These are phyloP conservation scores for Machimus rusticus DNA, from an alignment of 2,888 invertebrate genomes.

Conservation along the genomic window DNA sequence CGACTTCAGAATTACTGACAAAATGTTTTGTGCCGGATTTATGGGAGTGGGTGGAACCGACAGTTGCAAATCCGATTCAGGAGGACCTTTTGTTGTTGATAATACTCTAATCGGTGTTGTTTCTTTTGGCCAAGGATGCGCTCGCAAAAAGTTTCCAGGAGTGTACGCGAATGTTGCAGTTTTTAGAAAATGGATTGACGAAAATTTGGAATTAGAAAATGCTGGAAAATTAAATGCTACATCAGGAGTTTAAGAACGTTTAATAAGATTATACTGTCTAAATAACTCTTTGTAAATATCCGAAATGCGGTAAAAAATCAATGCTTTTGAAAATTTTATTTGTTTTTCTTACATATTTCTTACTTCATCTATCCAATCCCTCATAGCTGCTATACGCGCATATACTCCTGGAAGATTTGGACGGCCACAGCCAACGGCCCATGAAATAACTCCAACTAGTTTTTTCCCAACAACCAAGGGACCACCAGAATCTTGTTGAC, in stretches of 20 bases:
- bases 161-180: slow-evolving; percentile 27
- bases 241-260: not conserved
- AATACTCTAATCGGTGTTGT: slow-evolving; percentile 36
- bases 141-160: slow-evolving; percentile 19
- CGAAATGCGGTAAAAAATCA: not conserved
- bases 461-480: slow-evolving; percentile 15
- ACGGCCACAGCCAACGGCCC: slow-evolving; percentile 29
- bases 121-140: slow-evolving; percentile 39
- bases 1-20: slow-evolving; percentile 56
- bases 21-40: slow-evolving; percentile 66
- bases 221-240: not conserved
- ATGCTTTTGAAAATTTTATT: not conserved
- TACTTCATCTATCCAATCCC: slow-evolving; percentile 38
- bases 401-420: slow-evolving; percentile 37
- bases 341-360: not conserved
- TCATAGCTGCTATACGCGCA: slow-evolving; percentile 21
- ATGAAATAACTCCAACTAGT: slow-evolving; percentile 41
- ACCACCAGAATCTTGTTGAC: slow-evolving; percentile 43
- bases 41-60: slow-evolving; percentile 59
- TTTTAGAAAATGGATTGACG: slow-evolving; percentile 37
- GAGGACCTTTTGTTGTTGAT: slow-evolving; percentile 36
- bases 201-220: not conserved
- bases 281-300: not conserved
- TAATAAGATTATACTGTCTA: not conserved
- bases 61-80: slow-evolving; percentile 39